Conservation (phyloP, 2,888 invertebrate species). For the Pseudococcus jackbeardsleyi region DNA sequence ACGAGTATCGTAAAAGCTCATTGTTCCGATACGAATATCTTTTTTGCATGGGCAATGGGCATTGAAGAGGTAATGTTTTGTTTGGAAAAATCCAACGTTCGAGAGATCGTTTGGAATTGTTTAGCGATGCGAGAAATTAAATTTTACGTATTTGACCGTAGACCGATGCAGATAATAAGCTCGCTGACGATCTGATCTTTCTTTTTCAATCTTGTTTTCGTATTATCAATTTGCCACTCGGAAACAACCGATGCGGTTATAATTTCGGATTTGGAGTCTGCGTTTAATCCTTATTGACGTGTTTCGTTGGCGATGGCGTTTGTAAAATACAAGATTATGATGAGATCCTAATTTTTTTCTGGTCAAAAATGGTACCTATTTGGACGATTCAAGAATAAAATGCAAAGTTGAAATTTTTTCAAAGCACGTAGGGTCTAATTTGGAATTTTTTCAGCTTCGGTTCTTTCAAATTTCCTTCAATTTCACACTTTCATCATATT, state of each 20-base stretch:
- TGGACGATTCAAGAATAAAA: too few species aligned
- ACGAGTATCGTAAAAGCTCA: neutral
- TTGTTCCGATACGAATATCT: too few species aligned
- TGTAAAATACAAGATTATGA: neutral
- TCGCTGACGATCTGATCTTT: neutral
- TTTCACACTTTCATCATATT: too few species aligned
- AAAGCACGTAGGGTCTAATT: too few species aligned
- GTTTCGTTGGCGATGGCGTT: neutral
- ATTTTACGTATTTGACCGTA: slow-evolving; percentile 5
- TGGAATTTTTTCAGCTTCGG: too few species aligned
- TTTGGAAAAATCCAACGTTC: neutral
- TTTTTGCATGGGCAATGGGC: too few species aligned
- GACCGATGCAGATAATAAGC: neutral
- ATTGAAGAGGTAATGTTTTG: too few species aligned
- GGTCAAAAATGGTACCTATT: too few species aligned
- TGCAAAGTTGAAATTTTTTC: too few species aligned
- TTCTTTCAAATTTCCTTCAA: too few species aligned
- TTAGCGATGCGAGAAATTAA: slow-evolving; percentile 25
- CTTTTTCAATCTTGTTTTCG: neutral
- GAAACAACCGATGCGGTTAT: neutral
- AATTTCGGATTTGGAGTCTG: neutral
- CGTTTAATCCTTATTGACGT: neutral
- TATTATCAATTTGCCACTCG: neutral
- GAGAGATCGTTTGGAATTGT: neutral
- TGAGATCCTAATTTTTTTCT: neutral